phyloP scores from a whole-genome alignment of 2,797 vertebrate genomes.

The Eutrigla gurnardus region DNA sequence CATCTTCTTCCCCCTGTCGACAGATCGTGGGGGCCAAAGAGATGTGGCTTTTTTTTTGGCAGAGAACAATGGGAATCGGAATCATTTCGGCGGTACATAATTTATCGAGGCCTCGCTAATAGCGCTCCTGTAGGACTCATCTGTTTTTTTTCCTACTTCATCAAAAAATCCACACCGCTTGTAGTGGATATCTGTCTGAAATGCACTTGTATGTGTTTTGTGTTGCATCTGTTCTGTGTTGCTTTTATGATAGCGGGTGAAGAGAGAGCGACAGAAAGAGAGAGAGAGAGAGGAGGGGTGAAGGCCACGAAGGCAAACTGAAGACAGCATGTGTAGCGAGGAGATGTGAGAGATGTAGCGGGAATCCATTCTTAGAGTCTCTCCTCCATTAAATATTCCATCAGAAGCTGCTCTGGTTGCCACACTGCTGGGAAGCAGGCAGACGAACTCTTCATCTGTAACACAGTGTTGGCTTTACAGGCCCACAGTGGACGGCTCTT shows the following conservation, averaged over 20 bases:
- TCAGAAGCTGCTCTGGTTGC: slow-evolving; percentile 66
- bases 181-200: background rate
- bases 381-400: slow-evolving; percentile 67
- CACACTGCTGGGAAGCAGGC: slow-evolving; percentile 35
- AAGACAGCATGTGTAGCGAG: slow-evolving; percentile 6
- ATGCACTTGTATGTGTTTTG: slow-evolving; percentile 6
- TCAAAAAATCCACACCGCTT: background rate
- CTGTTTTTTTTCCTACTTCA: slow-evolving; percentile 1
- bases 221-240: slow-evolving; percentile 11
- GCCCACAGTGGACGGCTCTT: slow-evolving; percentile 35
- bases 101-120: slow-evolving; percentile 51
- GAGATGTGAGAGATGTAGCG: slow-evolving; percentile 49
- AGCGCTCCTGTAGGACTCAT: slow-evolving; percentile 46
- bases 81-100: slow-evolving; percentile 65
- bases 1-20: slow-evolving; percentile 39
- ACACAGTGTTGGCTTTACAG: slow-evolving; percentile 29
- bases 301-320: background rate
- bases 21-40: slow-evolving; percentile 34
- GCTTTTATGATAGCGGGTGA: slow-evolving; percentile 12
- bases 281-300: background rate
- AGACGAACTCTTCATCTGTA: slow-evolving; percentile 47
- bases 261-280: background rate
- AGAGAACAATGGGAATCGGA: slow-evolving; percentile 64
- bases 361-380: slow-evolving; percentile 58
- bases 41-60: slow-evolving; percentile 48